Conservation (phyloP, 2,113 vertebrate species). For the Leucopternis melanops region DNA sequence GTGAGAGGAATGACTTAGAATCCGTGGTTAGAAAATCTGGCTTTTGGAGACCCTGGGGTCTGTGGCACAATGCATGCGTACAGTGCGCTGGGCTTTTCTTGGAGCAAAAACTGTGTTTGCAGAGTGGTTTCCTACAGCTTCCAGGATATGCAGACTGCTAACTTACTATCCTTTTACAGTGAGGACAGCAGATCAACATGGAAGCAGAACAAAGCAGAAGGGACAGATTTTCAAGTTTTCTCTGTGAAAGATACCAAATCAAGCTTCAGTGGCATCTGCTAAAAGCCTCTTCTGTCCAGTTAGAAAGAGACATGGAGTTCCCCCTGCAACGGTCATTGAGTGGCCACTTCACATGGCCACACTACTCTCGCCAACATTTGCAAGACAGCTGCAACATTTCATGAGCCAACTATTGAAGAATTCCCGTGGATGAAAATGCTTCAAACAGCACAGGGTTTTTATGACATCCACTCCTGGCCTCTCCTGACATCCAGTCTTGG, state of each 20-base stretch:
- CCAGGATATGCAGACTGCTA: background rate
- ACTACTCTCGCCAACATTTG: background rate
- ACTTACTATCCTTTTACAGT: background rate
- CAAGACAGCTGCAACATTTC: background rate
- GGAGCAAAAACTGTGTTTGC: background rate
- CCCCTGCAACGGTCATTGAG: background rate
- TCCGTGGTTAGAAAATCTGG: background rate
- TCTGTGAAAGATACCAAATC: background rate
- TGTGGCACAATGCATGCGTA: background rate
- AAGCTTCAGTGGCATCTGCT: background rate
- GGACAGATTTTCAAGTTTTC: background rate
- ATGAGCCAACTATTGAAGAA: slow-evolving; percentile 14
- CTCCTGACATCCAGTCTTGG: slow-evolving; percentile 26
- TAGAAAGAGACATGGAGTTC: background rate
- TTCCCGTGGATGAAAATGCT: background rate
- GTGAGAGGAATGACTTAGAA: background rate
- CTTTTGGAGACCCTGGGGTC: background rate
- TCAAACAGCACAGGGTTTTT: background rate
- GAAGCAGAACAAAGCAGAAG: background rate
- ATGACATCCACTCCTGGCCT: slow-evolving; percentile 24
- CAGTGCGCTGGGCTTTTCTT: background rate
- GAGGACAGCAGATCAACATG: background rate
- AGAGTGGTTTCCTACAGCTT: background rate
- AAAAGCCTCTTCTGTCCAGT: background rate
- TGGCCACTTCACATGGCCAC: background rate